Conservation (phyloP, 2,888 invertebrate genomes). For the Alloscopus bannaensis region DNA sequence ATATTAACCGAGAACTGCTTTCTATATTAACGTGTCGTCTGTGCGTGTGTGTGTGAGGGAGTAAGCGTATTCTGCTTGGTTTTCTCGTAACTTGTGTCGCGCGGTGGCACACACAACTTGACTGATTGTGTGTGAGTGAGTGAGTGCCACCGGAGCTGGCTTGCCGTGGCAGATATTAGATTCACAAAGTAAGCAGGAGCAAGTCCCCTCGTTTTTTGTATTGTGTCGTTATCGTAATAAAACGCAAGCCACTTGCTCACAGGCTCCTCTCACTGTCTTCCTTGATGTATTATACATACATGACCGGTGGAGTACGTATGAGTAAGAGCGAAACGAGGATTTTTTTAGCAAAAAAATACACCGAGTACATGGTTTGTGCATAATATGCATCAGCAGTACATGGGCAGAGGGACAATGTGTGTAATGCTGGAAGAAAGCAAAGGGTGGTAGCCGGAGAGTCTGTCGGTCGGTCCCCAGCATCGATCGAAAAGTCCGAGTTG, state of each 20-base stretch:
- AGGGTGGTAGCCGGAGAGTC: slow-evolving; percentile 22
- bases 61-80: not conserved
- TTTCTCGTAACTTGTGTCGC: not conserved
- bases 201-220: slow-evolving; percentile 24
- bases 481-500: slow-evolving; percentile 49
- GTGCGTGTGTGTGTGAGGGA: not conserved
- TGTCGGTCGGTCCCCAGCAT: slow-evolving; percentile 60
- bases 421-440: not conserved
- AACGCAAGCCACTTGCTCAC: slow-evolving; percentile 47
- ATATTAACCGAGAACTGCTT: no score
- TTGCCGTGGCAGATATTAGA: slow-evolving; percentile 56
- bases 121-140: slow-evolving; percentile 62
- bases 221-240: slow-evolving; percentile 49
- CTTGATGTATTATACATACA: slow-evolving; percentile 46
- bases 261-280: slow-evolving; percentile 9
- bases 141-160: slow-evolving; percentile 55
- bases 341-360: slow-evolving; percentile 1
- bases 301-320: slow-evolving; percentile 45
- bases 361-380: no score
- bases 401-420: not conserved
- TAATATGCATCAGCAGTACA: slow-evolving; percentile 8
- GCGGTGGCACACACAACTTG: slow-evolving; percentile 43
- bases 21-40: no score
- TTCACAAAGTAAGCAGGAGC: slow-evolving; percentile 13
- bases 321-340: slow-evolving; percentile 14